Percentiles rank a stretch among this genome's conserved stretches.
Evolutionary conservation across 1,140 invertebrate genomes (phyloP).

Genomic region (Hesperophylax magnus): DNA sequence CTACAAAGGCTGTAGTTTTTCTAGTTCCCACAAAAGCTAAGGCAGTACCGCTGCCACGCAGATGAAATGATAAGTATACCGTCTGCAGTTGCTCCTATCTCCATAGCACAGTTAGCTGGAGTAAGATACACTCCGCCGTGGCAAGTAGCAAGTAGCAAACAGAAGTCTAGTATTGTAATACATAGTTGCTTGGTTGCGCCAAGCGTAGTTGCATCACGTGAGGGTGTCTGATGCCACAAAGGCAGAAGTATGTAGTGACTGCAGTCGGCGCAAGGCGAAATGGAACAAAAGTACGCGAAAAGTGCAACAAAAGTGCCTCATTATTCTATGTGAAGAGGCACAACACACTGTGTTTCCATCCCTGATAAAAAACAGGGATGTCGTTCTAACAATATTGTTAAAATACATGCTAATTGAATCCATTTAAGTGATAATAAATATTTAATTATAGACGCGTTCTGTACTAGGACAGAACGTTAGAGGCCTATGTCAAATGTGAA

Average conservation of each 20-base stretch:
- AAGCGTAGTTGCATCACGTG: conserved; percentile 14
- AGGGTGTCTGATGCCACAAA: conserved; percentile 21
- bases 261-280: not conserved
- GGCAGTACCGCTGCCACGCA: not conserved
- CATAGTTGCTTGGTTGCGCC: not conserved
- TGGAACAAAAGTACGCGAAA: conserved; percentile 19
- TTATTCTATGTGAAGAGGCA: conserved; percentile 50
- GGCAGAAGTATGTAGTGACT: not conserved
- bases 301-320: conserved; percentile 53
- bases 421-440: no score
- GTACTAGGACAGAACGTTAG: no score
- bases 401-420: not conserved
- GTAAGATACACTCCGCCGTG: no score
- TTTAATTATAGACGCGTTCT: no score
- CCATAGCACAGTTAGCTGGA: no score
- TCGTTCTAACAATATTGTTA: not conserved
- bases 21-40: not conserved
- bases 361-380: not conserved
- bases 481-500: no score
- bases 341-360: conserved; percentile 2
- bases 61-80: conserved; percentile 14
- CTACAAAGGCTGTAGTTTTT: not conserved
- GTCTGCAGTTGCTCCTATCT: no score
- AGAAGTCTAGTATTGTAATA: no score
- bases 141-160: no score